These are phyloP conservation scores for Heloderma charlesbogerti DNA, from an alignment of 2,113 vertebrate genomes.

Conservation along the genomic window DNA sequence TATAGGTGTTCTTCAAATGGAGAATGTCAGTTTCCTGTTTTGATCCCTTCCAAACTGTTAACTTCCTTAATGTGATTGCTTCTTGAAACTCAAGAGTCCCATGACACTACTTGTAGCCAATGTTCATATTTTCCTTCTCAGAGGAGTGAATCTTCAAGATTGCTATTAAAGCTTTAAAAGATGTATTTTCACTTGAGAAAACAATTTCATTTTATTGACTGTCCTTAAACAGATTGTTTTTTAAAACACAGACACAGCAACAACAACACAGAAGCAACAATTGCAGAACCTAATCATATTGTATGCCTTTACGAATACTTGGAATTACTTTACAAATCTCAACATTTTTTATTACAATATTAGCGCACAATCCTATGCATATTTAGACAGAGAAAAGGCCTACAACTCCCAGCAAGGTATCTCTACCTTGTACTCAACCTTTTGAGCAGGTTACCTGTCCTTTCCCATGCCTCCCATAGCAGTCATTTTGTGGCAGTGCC, in stretches of 20 bases:
- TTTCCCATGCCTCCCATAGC: too few species aligned
- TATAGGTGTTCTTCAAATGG: neutral
- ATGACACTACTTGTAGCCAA: accelerated
- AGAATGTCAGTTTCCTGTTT: neutral
- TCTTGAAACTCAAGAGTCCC: constrained; percentile 36
- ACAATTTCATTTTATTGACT: constrained; percentile 7
- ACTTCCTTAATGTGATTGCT: constrained; percentile 3
- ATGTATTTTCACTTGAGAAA: constrained; percentile 40
- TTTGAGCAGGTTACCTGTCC: too few species aligned
- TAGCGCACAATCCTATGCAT: too few species aligned
- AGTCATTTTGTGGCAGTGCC: too few species aligned
- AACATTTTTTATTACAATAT: too few species aligned
- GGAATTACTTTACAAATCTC: too few species aligned
- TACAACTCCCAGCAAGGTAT: neutral
- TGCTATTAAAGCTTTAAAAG: constrained; percentile 40
- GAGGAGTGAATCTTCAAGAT: constrained; percentile 41
- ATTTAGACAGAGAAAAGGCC: too few species aligned
- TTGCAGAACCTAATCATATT: neutral
- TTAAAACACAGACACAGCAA: neutral
- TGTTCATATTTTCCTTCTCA: constrained; percentile 12
- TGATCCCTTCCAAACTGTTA: neutral
- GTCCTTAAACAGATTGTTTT: neutral
- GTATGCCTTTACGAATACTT: neutral
- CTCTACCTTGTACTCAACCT: too few species aligned
- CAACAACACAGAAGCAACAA: neutral